phyloP scores from a whole-genome alignment of 1,140 invertebrate genomes.

The Drosophila cardini region DNA sequence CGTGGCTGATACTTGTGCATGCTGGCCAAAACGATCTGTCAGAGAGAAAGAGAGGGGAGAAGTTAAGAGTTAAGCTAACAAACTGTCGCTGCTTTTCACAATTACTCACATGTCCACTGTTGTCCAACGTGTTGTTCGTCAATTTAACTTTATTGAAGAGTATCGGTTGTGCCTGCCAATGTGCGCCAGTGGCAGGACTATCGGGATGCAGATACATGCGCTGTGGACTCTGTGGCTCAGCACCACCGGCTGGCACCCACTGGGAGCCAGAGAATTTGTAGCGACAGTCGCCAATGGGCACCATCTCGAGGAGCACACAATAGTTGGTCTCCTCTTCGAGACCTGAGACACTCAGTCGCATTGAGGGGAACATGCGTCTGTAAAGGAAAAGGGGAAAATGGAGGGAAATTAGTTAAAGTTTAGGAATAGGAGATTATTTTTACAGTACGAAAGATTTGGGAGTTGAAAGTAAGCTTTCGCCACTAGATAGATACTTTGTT shows the following conservation, averaged over 20 bases:
- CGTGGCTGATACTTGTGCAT: constrained; percentile 97
- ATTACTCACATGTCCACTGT: constrained; percentile 92
- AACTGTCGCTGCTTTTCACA: constrained; percentile 15
- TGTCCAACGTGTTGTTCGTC: constrained; percentile 94
- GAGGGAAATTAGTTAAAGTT: constrained; percentile 45
- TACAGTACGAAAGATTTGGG: no score
- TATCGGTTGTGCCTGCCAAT: constrained; percentile 94
- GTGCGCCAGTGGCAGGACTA: constrained; percentile 91
- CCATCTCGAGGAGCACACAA: constrained; percentile 92
- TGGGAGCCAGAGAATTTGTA: constrained; percentile 89
- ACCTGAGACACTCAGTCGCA: constrained; percentile 89
- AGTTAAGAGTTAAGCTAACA: neutral
- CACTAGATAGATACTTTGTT: no score
- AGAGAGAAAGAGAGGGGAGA: neutral
- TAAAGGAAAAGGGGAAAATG: neutral
- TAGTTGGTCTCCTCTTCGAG: constrained; percentile 92
- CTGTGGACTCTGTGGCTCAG: constrained; percentile 91
- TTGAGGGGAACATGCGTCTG: constrained; percentile 95
- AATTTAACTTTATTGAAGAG: constrained; percentile 95
- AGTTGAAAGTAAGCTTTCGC: no score
- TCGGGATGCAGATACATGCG: constrained; percentile 94
- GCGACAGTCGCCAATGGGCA: constrained; percentile 88
- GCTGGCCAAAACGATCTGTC: constrained; percentile 93
- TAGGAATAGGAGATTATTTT: no score
- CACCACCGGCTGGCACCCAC: constrained; percentile 94